Evolutionary conservation across 2,113 vertebrate species (phyloP), one percentile per base, ranked within the genome.

Genomic region (Morone chrysops): DNA sequence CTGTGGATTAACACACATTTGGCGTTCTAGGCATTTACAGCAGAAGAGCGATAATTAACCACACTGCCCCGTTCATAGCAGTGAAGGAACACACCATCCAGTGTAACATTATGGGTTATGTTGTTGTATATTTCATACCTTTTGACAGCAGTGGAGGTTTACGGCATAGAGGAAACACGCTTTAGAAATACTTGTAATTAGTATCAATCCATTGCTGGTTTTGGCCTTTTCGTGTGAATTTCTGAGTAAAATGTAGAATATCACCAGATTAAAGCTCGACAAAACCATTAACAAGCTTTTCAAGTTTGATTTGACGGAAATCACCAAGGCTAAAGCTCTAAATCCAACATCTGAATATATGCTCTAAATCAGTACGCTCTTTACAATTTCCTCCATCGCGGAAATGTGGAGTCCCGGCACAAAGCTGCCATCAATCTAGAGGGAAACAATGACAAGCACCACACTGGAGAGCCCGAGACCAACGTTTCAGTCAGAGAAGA

Each of bases 401-500:
- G 59, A 85, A 83, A 77, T 62, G 78, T 45, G 36, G 59, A 50
- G 73, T 38, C 10, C 41, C 41, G 22, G 8, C 72, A 74, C 74
- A 83, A 89, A 88, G 79, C 80, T 82, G 82, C 84, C 75, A 84
- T 92, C 88, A 90, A 56, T 90, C 89, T 45, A 47, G 57, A 69
- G n/a, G 76, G 89, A 91, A 93, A 91, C 84, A 93, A 87, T 86
- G 86, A 75, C 87, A 71, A 82, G 65, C 85, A 60, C 59, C 86
- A 78, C 54, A 69, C 70, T 70, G 70, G 77, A 87, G 81, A 90
- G 89, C 71, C 85, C 6, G 79, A 81, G 70, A 90, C 81, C 83
- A 69, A 48, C 16, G 76, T 86, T 90, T 88, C 91, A 92, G 75
- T 94, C 88, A 88, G 80, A 83, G 82, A 78, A 90, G 75, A 90